A percentile compares a stretch with the other conserved stretches of the same genome.
Evolutionary conservation across 2,113 vertebrate genomes (phyloP).

Genomic region (Amblyopsis rosae): DNA sequence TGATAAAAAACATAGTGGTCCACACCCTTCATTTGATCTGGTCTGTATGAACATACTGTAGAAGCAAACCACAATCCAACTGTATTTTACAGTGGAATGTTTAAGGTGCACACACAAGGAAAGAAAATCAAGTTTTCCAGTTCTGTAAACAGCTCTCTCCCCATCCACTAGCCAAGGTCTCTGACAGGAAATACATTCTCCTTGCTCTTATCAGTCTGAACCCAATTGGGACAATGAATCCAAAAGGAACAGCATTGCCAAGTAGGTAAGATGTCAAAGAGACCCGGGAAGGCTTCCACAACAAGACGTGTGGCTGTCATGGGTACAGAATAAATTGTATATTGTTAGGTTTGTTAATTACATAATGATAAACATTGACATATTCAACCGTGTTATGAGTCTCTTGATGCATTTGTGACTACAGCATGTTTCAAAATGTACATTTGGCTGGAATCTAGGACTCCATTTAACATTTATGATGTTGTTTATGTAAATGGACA

Average conservation of each 20-base stretch:
- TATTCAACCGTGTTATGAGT: no score
- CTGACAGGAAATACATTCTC: constrained; percentile 37
- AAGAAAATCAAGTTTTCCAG: constrained; percentile 60
- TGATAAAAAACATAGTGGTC: constrained; percentile 1
- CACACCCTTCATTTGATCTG: neutral
- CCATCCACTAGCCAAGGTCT: constrained; percentile 78
- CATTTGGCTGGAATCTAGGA: no score
- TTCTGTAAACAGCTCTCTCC: constrained; percentile 71
- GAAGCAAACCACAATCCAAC: neutral
- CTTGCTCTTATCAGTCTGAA: neutral
- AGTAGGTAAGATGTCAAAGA: constrained; percentile 4
- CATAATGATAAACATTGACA: no score
- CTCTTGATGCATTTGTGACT: no score
- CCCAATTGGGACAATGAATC: neutral
- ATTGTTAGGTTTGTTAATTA: no score
- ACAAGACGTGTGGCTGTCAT: neutral
- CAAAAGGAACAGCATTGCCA: neutral
- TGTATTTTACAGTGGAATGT: constrained; percentile 37
- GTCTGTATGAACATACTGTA: neutral
- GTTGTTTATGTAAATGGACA: no score
- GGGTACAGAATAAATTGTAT: no score
- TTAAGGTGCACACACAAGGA: constrained; percentile 9
- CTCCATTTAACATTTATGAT: no score
- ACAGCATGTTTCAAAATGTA: no score
- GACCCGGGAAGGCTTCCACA: neutral